Evolutionary conservation across 37 sponge, comb jelly and placozoan species (phyloP).

Genomic region (Hexactinellida sp.): DNA sequence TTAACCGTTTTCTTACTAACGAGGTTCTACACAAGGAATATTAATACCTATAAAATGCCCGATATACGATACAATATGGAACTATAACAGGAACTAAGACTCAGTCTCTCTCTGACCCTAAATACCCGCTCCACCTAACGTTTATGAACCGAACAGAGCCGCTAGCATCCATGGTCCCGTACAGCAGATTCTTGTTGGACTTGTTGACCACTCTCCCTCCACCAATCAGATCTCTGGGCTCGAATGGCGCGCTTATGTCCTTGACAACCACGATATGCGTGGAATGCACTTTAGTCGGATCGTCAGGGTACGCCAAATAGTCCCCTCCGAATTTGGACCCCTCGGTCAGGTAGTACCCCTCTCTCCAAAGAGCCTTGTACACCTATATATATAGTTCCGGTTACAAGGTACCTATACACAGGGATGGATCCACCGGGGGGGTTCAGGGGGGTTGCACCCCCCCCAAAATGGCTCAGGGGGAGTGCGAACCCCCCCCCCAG

Average conservation of each 20-base stretch:
- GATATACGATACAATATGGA: too few relatives aligned
- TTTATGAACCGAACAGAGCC: background rate
- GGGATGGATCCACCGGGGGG: too few relatives aligned
- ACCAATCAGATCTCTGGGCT: background rate
- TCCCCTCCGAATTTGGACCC: slow-evolving; percentile 1
- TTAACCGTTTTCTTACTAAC: too few relatives aligned
- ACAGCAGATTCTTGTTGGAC: background rate
- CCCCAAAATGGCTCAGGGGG: too few relatives aligned
- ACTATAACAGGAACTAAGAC: too few relatives aligned
- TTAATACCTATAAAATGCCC: too few relatives aligned
- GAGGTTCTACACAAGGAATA: too few relatives aligned
- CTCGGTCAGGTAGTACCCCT: background rate
- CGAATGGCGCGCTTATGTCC: background rate
- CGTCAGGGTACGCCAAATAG: background rate
- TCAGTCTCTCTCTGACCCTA: background rate
- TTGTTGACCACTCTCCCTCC: background rate
- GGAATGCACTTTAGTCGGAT: background rate
- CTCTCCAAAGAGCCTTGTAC: background rate
- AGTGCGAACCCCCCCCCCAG: too few relatives aligned
- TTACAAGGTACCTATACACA: too few relatives aligned
- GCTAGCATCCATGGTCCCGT: background rate
- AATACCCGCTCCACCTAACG: background rate
- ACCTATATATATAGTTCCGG: background rate
- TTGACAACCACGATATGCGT: slow-evolving; percentile 12
- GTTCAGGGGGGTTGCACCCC: too few relatives aligned